Conservation (phyloP, 2,113 vertebrate species). For the Lagopus leucura region DNA sequence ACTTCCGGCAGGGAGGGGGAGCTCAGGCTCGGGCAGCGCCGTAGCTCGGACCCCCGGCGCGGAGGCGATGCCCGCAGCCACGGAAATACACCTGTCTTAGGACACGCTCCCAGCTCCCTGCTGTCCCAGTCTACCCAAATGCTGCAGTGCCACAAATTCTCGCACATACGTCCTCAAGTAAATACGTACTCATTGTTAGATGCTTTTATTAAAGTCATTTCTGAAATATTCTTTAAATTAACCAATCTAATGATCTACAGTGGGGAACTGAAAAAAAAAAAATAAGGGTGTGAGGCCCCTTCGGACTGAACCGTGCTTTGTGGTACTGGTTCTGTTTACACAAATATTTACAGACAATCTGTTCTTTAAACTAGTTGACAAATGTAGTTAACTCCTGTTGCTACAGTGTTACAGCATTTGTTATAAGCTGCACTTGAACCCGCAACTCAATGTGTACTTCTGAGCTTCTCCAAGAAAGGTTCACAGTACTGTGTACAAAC, state of each 20-base stretch:
- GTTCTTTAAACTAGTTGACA: not conserved
- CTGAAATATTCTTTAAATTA: not conserved
- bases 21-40: no score
- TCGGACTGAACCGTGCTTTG: not conserved
- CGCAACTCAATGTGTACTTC: not conserved
- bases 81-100: no score
- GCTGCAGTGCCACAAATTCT: not conserved
- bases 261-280: not conserved
- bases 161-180: not conserved
- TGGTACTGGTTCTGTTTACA: not conserved
- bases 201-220: constrained; percentile 44
- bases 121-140: accelerated
- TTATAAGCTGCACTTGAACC: not conserved
- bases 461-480: not conserved
- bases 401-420: not conserved
- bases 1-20: not conserved
- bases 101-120: accelerated
- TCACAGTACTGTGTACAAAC: not conserved
- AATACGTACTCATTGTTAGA: not conserved
- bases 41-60: no score
- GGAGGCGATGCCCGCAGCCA: no score
- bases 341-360: not conserved
- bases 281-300: not conserved
- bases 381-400: not conserved
- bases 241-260: not conserved